phyloP scores from a whole-genome alignment of 2,113 vertebrate species.

The Atrichornis clamosus region DNA sequence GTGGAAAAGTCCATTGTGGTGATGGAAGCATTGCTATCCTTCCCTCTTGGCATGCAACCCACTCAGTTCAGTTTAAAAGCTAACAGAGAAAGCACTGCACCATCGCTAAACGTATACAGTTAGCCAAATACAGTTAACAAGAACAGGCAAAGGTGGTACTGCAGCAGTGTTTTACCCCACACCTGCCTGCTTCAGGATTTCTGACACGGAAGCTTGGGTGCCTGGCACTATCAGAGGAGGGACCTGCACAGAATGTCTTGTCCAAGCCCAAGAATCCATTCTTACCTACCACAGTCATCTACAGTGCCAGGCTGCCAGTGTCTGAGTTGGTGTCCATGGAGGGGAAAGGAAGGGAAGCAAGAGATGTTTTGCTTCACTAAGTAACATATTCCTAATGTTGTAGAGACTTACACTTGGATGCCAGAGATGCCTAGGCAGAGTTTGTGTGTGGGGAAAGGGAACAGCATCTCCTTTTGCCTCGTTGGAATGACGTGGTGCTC shows the following conservation, averaged over 20 bases:
- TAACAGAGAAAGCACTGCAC: background rate
- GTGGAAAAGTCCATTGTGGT: background rate
- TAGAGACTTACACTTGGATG: accelerated
- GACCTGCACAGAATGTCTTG: background rate
- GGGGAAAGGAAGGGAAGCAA: background rate
- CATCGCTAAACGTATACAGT: background rate
- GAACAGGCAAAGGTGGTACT: background rate
- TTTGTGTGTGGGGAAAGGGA: background rate
- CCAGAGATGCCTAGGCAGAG: background rate
- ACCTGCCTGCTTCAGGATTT: background rate
- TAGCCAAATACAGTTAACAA: background rate
- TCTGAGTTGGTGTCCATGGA: background rate
- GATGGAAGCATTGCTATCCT: background rate
- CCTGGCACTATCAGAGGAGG: accelerated
- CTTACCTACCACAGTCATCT: background rate
- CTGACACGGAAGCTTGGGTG: background rate
- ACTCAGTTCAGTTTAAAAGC: background rate
- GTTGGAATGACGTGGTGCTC: background rate
- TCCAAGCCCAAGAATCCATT: background rate
- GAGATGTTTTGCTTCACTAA: background rate
- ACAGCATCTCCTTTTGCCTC: background rate
- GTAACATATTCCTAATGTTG: background rate
- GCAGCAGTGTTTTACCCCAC: background rate
- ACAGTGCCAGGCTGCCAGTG: accelerated
- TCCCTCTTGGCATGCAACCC: background rate